These are phyloP conservation scores for Heterotilapia buettikoferi DNA, from an alignment of 2,113 vertebrate species.

Conservation along the genomic window DNA sequence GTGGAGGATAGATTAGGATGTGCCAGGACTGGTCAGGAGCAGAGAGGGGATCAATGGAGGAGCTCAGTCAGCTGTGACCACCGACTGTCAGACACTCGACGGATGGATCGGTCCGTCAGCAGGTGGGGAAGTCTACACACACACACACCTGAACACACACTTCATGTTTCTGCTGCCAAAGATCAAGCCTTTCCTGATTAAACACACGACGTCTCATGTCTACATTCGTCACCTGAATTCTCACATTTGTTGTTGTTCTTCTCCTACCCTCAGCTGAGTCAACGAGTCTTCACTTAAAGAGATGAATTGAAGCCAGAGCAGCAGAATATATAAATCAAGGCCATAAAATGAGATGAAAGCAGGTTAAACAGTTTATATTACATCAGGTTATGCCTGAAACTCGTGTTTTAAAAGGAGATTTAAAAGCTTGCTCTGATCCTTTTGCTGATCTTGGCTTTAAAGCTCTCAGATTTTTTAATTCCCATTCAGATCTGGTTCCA, in stretches of 20 bases:
- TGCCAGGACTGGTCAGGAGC: background rate
- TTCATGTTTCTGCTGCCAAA: background rate
- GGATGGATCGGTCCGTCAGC: background rate
- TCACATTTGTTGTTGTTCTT: background rate
- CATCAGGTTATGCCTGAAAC: background rate
- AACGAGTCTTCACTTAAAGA: background rate
- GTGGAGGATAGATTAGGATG: background rate
- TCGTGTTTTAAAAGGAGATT: background rate
- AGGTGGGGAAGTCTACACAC: background rate
- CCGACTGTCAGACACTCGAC: slow-evolving; percentile 11
- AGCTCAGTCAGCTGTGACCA: slow-evolving; percentile 8
- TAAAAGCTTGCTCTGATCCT: background rate
- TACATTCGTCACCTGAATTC: background rate
- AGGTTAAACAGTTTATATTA: background rate
- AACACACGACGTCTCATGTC: background rate
- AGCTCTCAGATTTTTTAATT: background rate
- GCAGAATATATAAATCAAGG: background rate
- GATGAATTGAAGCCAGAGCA: background rate
- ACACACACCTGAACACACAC: background rate
- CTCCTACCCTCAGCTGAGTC: background rate
- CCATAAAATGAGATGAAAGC: background rate
- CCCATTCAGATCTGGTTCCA: slow-evolving; percentile 2
- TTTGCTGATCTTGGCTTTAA: slow-evolving; percentile 4
- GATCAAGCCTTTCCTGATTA: background rate
- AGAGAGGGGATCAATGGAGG: slow-evolving; percentile 5